Percentiles rank a stretch among this genome's conserved stretches.
These are phyloP conservation scores for Cartodere bifasciata DNA, from an alignment of 2,888 invertebrate species.

Conservation along the genomic window DNA sequence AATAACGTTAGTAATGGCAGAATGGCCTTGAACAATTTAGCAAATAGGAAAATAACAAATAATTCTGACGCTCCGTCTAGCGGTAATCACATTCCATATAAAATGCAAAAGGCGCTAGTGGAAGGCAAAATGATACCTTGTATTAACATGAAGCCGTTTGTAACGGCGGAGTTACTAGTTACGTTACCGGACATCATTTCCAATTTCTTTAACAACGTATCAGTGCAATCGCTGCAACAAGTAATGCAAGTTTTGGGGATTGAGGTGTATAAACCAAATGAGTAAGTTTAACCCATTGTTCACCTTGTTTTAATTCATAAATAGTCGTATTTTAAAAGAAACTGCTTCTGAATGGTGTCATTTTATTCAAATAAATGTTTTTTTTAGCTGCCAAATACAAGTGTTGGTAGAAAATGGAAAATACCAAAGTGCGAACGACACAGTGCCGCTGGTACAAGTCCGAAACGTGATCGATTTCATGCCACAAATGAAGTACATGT, in stretches of 20 bases:
- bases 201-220: conserved; percentile 67
- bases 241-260: conserved; percentile 69
- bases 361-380: no score
- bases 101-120: conserved; percentile 69
- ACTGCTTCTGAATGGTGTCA: no score
- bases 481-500: conserved; percentile 81
- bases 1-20: conserved; percentile 9
- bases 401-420: conserved; percentile 66
- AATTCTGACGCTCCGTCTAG: conserved; percentile 57
- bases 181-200: conserved; percentile 69
- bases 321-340: no score
- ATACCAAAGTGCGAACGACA: conserved; percentile 56
- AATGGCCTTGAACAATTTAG: conserved; percentile 29
- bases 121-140: conserved; percentile 73
- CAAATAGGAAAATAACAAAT: conserved; percentile 50
- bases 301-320: background rate
- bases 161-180: conserved; percentile 69
- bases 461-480: conserved; percentile 73
- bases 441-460: conserved; percentile 67
- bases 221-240: conserved; percentile 62
- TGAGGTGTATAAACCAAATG: conserved; percentile 70
- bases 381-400: conserved; percentile 48
- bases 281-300: conserved; percentile 44
- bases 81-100: conserved; percentile 60
- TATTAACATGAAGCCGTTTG: conserved; percentile 77